Evolutionary conservation across 2,888 invertebrate species (phyloP), one percentile per base, ranked within the genome.

Genomic region (Anagyrus pseudococci): DNA sequence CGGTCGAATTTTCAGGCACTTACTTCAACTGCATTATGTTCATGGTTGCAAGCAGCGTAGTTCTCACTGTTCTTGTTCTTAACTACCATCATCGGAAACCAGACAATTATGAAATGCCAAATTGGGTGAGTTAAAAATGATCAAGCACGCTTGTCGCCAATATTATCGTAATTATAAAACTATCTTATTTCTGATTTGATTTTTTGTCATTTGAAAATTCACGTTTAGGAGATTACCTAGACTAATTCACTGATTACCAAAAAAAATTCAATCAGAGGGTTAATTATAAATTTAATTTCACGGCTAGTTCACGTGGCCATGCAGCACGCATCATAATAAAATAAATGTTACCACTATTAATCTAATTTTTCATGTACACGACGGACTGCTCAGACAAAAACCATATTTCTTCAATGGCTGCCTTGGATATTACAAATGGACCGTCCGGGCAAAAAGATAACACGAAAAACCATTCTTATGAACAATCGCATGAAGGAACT

Each of bases 1-100:
- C 41, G 50, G 10, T 44, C 43, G 23, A 22, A 71, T 67, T 59
- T 70, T 69, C 87, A 95, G 97, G 97, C 81, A 95, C 97, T 75
- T 98, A 98, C 87, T 98, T 98, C 90, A 97, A 97, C 86, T 96
- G 96, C 87, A 97, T 97, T 85, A 98, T 98, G 98, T 94, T 98
- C 85, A 97, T 98, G 96, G 97, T 97, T 84, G 96, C 97, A 66
- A 94, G 96, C 69, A 97, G 97, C 69, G 97, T 98, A 82, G 95
- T 97, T 75, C 88, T 96, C 77, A 98, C 98, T 58, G 96, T 98
- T 72, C 91, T 97, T 74, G 96, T 98, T 73, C 88, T 98, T 72
- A 98, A 98, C 85, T 97, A 95, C 83, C 98, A 98, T 83, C 97
- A 98, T 84, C 89, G 97, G 76, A 94, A 94, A 72, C 94, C 96